phyloP scores from a whole-genome alignment of 2,888 invertebrate species.

The Synanthedon andrenaeformis region DNA sequence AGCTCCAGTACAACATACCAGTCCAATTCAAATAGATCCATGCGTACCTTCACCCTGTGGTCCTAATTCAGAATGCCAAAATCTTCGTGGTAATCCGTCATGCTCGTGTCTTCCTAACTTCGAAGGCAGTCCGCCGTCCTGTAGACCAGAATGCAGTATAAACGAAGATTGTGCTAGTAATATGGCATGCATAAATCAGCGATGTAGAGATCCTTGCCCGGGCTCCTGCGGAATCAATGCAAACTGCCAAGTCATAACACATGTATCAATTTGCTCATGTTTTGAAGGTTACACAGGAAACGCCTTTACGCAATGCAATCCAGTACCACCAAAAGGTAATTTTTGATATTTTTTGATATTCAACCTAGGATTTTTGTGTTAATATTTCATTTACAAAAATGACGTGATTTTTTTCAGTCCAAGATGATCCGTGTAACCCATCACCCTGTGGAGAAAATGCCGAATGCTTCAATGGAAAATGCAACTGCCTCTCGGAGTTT shows the following conservation, averaged over 20 bases:
- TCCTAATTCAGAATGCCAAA: conserved; percentile 71
- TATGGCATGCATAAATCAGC: conserved; percentile 76
- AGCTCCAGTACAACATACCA: conserved; percentile 37
- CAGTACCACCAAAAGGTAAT: conserved; percentile 44
- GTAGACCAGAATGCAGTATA: conserved; percentile 76
- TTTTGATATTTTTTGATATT: not conserved
- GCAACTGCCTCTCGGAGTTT: conserved; percentile 79
- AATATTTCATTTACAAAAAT: not conserved
- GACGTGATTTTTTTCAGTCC: conserved; percentile 18
- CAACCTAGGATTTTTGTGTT: not conserved
- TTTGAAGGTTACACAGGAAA: conserved; percentile 71
- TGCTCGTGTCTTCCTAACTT: conserved; percentile 74
- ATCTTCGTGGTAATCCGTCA: conserved; percentile 65
- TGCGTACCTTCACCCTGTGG: conserved; percentile 79
- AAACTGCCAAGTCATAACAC: conserved; percentile 71
- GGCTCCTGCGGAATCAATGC: conserved; percentile 75
- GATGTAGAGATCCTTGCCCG: conserved; percentile 77
- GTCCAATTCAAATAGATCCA: conserved; percentile 61
- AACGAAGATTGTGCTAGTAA: conserved; percentile 77
- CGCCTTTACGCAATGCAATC: conserved; percentile 69
- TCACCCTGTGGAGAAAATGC: conserved; percentile 81
- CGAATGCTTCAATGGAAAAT: conserved; percentile 75
- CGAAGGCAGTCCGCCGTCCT: conserved; percentile 76
- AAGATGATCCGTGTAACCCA: conserved; percentile 73
- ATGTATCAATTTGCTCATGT: conserved; percentile 74